Evolutionary conservation across 2,113 vertebrate species (phyloP), one percentile per base, ranked within the genome.

Genomic region (Hypomesus transpacificus): DNA sequence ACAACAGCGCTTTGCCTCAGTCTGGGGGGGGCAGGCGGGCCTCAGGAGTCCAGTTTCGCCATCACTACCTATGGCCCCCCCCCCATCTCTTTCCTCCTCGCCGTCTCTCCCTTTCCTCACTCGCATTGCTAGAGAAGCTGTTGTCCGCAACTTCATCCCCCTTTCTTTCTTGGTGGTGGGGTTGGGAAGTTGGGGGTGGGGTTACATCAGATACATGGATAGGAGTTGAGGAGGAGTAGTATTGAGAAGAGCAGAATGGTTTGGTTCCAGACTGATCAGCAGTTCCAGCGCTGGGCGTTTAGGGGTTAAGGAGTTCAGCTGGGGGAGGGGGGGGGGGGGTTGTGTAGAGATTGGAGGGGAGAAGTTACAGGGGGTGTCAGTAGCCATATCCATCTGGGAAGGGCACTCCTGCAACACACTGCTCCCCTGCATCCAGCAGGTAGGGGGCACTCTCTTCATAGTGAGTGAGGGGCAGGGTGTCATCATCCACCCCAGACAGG

Each of bases 401-500:
- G 76, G 94, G 90, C 72, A 96, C 89, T 75, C 90, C 89, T 11
- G 90, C 78, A 28, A 85, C 26, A 1, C 96, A 95, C 83, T 92
- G 96, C 86, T 98, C 96, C 69, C 89, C 90, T 0, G 87, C 71
- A 1, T 98, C 96, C 84, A 95, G 90, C 66, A 96, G 89, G 85
- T 94, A 98, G 0, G 94, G 90, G 0, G 93, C 79, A 71, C 75
- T 87, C 59, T 97, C 94, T 69, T 98, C 95, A 0, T 96, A 98
- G 87, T 97, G 96, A 0, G 94, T 94, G 82, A 98, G 92, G 0
- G 95, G 96, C 80, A 98, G 82, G 0, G 95, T 95, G 80, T 98
- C 96, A 1, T 97, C 96, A 26, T 98, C 95, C 50, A 82, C 74
- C 2, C 84, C 81, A 0, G 84, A 83, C 70, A 93, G 75, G 77